These are phyloP conservation scores for Bolborhynchus lineola DNA, from an alignment of 2,113 vertebrate genomes.

Conservation along the genomic window DNA sequence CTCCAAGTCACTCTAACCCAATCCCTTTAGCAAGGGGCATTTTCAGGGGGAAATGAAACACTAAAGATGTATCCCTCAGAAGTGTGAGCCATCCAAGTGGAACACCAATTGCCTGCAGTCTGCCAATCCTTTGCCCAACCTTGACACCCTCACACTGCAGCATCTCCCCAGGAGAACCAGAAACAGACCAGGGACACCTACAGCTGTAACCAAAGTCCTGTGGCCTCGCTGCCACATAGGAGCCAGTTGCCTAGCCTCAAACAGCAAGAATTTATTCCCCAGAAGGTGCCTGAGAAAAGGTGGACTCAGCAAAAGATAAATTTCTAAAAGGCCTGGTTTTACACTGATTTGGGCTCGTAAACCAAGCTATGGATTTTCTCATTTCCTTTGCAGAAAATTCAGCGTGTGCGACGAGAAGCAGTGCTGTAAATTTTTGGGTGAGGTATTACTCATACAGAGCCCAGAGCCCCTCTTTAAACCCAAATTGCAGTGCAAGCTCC, in stretches of 20 bases:
- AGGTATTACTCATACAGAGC: neutral
- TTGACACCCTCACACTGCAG: rapidly evolving
- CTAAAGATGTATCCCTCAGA: rapidly evolving
- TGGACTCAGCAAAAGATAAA: conserved; percentile 55
- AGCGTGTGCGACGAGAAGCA: neutral
- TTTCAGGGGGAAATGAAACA: neutral
- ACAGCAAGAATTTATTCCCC: conserved; percentile 28
- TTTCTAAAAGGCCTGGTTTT: conserved; percentile 39
- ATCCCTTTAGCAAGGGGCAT: neutral
- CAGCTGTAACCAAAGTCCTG: neutral
- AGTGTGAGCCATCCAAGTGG: neutral
- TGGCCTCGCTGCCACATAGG: neutral
- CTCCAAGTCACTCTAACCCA: neutral
- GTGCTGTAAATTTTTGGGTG: neutral
- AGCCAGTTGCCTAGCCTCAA: neutral
- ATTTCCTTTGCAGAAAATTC: conserved; percentile 55
- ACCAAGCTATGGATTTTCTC: conserved; percentile 49
- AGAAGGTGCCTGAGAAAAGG: conserved; percentile 22
- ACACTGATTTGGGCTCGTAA: conserved; percentile 38
- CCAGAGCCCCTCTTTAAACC: neutral
- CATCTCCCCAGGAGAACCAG: neutral
- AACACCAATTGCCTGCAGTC: neutral
- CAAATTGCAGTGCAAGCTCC: neutral
- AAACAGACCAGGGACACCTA: neutral
- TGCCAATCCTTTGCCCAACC: neutral